Percentiles rank a stretch among this genome's conserved stretches.
Conservation (phyloP, 2,888 invertebrate species). For the Acronicta psi region DNA sequence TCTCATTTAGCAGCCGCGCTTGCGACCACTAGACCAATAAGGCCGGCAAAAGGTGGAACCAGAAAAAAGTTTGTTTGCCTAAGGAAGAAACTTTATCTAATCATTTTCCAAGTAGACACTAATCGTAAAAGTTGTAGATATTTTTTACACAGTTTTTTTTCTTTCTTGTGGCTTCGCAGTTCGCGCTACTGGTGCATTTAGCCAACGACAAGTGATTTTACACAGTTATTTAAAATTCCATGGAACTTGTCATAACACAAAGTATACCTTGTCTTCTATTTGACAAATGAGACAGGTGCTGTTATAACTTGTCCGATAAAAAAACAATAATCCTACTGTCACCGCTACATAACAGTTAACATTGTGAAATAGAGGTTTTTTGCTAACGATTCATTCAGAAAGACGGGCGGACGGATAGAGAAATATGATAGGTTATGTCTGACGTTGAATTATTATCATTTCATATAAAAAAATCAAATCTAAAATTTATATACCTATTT, state of each 20-base stretch:
- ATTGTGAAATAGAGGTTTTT: constrained; percentile 9
- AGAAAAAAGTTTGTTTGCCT: no score
- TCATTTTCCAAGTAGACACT: background rate
- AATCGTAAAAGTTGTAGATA: background rate
- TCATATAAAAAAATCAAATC: no score
- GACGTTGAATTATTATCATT: no score
- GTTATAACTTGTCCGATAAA: constrained; percentile 2
- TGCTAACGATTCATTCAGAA: constrained; percentile 4
- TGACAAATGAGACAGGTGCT: constrained; percentile 8
- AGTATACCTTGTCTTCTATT: background rate
- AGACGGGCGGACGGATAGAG: background rate
- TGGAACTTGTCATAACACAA: background rate
- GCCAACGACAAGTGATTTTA: no score
- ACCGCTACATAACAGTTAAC: constrained; percentile 3
- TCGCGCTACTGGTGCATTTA: no score
- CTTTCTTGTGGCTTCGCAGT: no score
- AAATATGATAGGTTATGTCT: no score
- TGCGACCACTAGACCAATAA: no score
- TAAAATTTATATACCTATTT: no score
- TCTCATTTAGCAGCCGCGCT: no score
- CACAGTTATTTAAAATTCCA: constrained; percentile 4
- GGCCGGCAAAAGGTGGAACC: no score
- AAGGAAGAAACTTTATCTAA: no score
- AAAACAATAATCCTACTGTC: constrained; percentile 8
- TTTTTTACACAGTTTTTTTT: background rate